Evolutionary conservation across 1,140 invertebrate species (phyloP).

Genomic region (Drosophila micromelanica): DNA sequence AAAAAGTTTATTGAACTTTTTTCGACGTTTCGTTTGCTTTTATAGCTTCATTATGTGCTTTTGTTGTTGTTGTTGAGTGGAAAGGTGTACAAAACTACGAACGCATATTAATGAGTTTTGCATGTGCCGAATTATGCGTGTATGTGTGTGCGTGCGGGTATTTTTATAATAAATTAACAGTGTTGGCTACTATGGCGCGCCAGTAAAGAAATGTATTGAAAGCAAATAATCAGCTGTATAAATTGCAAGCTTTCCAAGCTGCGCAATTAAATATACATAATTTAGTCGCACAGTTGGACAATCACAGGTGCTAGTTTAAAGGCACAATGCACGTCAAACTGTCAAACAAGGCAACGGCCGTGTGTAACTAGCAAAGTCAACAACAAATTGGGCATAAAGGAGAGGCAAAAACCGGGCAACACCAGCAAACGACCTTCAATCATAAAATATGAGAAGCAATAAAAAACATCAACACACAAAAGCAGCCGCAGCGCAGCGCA

Average conservation of each 20-base stretch:
- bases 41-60: slow-evolving; percentile 66
- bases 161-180: slow-evolving; percentile 66
- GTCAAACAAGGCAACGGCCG: slow-evolving; percentile 7
- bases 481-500: slow-evolving; percentile 29
- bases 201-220: slow-evolving; percentile 46
- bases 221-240: slow-evolving; percentile 17
- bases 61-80: slow-evolving; percentile 47
- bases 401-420: slow-evolving; percentile 20
- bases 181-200: slow-evolving; percentile 4
- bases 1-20: slow-evolving; percentile 80
- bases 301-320: neutral
- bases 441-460: slow-evolving; percentile 63
- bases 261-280: slow-evolving; percentile 20
- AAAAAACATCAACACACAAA: slow-evolving; percentile 54
- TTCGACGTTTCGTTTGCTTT: slow-evolving; percentile 64
- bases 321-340: slow-evolving; percentile 34
- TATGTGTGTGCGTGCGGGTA: slow-evolving; percentile 42
- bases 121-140: slow-evolving; percentile 35
- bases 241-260: slow-evolving; percentile 36
- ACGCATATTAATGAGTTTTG: slow-evolving; percentile 77
- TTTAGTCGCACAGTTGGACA: slow-evolving; percentile 19
- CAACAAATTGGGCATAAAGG: slow-evolving; percentile 33
- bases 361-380: slow-evolving; percentile 25
- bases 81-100: slow-evolving; percentile 62
- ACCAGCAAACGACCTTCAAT: slow-evolving; percentile 66